These are phyloP conservation scores for Champsocephalus gunnari DNA, from an alignment of 2,797 vertebrate species.

Conservation along the genomic window DNA sequence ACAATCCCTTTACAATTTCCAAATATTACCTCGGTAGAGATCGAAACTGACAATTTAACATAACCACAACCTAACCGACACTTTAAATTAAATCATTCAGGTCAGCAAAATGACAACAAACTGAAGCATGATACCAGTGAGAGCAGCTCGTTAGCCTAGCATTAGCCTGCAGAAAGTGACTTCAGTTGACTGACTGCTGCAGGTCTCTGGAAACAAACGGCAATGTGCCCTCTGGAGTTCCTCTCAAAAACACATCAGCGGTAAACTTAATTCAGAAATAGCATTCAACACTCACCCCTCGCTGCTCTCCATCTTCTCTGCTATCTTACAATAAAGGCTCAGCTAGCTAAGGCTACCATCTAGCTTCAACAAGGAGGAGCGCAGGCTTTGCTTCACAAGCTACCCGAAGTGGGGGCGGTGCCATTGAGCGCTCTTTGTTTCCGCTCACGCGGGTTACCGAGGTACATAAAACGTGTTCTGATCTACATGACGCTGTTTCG, in stretches of 20 bases:
- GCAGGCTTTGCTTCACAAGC: not conserved
- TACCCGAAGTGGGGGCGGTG: slow-evolving; percentile 53
- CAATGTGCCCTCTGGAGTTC: not conserved
- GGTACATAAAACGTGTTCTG: not conserved
- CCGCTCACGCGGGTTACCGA: slow-evolving; percentile 21
- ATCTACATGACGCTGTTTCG: not conserved
- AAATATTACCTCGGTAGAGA: not conserved
- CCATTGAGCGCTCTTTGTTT: not conserved
- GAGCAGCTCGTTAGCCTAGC: slow-evolving; percentile 64
- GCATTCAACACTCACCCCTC: slow-evolving; percentile 64
- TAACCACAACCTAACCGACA: fast-evolving
- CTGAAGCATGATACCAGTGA: not conserved
- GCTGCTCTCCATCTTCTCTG: slow-evolving; percentile 63
- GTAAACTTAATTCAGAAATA: not conserved
- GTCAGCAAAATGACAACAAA: slow-evolving; percentile 1
- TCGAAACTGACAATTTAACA: not conserved
- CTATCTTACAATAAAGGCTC: not conserved
- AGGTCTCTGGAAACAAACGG: not conserved
- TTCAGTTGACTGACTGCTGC: not conserved
- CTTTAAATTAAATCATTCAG: fast-evolving
- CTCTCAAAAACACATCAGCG: fast-evolving
- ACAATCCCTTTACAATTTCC: no score
- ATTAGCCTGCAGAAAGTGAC: slow-evolving; percentile 16
- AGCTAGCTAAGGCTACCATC: slow-evolving; percentile 52
- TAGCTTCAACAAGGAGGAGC: slow-evolving; percentile 26